Evolutionary conservation across 1,140 invertebrate genomes (phyloP).

Genomic region (Stegodyphus dumicola): DNA sequence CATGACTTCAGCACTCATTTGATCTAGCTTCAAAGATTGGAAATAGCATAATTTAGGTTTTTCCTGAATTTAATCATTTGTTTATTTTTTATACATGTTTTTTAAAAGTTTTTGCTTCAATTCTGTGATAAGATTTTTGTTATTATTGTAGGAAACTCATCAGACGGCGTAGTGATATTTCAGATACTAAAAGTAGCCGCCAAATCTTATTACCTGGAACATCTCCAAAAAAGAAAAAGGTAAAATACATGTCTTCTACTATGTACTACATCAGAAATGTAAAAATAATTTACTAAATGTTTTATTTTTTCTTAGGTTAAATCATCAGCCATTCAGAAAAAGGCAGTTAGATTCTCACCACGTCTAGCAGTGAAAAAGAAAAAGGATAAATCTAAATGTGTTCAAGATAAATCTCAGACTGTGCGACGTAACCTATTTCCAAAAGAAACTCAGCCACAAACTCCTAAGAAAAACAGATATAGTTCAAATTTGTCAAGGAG

Average conservation of each 20-base stretch:
- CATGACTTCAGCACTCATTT: no score
- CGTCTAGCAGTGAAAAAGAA: slow-evolving; percentile 27
- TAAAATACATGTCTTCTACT: neutral
- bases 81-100: neutral
- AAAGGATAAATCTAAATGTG: neutral
- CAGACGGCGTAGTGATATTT: neutral
- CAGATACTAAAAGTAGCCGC: neutral
- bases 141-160: neutral
- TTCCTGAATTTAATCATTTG: neutral
- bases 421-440: neutral
- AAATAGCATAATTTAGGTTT: no score
- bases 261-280: no score
- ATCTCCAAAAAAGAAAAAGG: slow-evolving; percentile 3
- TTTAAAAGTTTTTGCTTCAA: no score
- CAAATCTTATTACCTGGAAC: neutral
- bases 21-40: no score
- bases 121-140: neutral
- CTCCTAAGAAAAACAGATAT: neutral
- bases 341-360: slow-evolving; percentile 33
- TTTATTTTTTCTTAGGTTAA: neutral
- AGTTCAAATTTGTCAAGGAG: no score
- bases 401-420: neutral
- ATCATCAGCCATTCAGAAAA: slow-evolving; percentile 8
- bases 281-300: no score
- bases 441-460: neutral